Conservation (phyloP, 2,797 vertebrate species). For the Hemitrygon akajei region DNA sequence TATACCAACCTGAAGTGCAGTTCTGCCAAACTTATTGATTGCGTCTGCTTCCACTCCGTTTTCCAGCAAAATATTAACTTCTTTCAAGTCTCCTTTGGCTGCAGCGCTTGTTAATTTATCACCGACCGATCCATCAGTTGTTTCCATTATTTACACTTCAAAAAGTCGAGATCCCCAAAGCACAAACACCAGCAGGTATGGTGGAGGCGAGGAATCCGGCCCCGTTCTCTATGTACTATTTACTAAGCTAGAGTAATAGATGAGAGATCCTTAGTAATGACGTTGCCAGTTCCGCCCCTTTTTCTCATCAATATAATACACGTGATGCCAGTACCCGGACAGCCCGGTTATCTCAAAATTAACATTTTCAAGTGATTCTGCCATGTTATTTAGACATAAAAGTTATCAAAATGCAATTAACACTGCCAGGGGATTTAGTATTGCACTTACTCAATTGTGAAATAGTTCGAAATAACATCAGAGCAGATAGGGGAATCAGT, state of each 20-base stretch:
- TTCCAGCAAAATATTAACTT: constrained; percentile 68
- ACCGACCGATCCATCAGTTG: constrained; percentile 55
- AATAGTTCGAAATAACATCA: not conserved
- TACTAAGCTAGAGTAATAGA: constrained; percentile 25
- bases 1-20: constrained; percentile 84
- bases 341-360: constrained; percentile 24
- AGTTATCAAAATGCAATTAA: constrained; percentile 11
- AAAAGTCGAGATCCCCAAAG: constrained; percentile 12
- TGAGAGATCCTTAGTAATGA: constrained; percentile 33
- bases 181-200: not conserved
- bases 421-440: not conserved
- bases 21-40: constrained; percentile 73
- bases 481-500: not conserved
- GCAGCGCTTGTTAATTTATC: constrained; percentile 78
- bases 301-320: constrained; percentile 36
- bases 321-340: constrained; percentile 29
- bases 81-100: constrained; percentile 71
- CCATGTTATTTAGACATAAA: not conserved
- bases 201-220: constrained; percentile 9
- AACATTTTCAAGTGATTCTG: constrained; percentile 20
- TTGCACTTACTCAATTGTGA: not conserved
- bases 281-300: constrained; percentile 28
- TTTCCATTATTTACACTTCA: constrained; percentile 62
- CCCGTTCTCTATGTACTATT: constrained; percentile 23
- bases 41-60: constrained; percentile 77